Conservation (phyloP, 2,797 vertebrate species). For the Chrosomus eos region DNA sequence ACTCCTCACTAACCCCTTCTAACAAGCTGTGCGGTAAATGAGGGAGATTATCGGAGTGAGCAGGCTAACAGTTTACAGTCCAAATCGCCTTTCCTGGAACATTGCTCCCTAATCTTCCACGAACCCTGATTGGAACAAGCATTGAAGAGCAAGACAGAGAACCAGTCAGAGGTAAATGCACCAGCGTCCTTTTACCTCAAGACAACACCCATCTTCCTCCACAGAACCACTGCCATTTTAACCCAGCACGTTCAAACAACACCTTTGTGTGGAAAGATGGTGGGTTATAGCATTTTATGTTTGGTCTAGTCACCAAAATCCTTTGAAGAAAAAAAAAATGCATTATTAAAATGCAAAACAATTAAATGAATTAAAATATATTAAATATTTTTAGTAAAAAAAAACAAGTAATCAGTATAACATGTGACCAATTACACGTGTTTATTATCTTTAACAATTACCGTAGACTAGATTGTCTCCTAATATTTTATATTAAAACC, state of each 20-base stretch:
- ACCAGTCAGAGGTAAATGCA: slow-evolving; percentile 21
- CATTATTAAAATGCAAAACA: background rate
- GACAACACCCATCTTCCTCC: slow-evolving; percentile 11
- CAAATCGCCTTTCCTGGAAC: slow-evolving; percentile 75
- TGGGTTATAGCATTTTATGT: background rate
- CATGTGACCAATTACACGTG: background rate
- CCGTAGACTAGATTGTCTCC: background rate
- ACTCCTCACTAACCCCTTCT: background rate
- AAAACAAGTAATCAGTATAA: background rate
- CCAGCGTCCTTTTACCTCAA: slow-evolving; percentile 17
- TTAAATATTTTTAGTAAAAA: background rate
- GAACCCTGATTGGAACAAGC: slow-evolving; percentile 67
- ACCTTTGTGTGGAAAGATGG: background rate
- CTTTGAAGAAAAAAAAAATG: background rate
- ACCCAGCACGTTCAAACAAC: background rate
- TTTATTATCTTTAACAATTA: background rate
- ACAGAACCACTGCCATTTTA: slow-evolving; percentile 27
- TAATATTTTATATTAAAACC: background rate
- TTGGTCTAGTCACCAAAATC: background rate
- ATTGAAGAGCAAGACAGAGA: slow-evolving; percentile 58
- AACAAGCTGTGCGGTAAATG: slow-evolving; percentile 68
- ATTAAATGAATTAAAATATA: background rate
- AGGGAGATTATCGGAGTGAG: slow-evolving; percentile 71
- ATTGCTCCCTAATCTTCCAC: slow-evolving; percentile 72
- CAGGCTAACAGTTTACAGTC: slow-evolving; percentile 69